phyloP scores from a whole-genome alignment of 2,113 vertebrate genomes.

The Corydoras sp. region DNA sequence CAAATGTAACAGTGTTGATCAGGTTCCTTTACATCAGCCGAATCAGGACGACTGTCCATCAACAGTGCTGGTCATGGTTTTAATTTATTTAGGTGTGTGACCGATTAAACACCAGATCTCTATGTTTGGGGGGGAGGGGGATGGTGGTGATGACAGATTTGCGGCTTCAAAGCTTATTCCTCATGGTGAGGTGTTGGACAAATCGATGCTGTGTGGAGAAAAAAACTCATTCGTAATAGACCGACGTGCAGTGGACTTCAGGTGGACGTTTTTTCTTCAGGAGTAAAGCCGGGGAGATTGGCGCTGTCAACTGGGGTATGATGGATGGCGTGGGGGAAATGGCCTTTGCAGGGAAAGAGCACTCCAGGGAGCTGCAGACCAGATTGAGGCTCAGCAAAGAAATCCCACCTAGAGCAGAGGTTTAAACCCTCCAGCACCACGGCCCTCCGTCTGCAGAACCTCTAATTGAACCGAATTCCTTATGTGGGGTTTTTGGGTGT shows the following conservation, averaged over 20 bases:
- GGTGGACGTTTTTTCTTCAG: slow-evolving; percentile 23
- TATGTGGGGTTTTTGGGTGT: slow-evolving; percentile 4
- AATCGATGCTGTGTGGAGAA: no score
- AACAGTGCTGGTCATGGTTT: no score
- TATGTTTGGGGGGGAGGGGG: no score
- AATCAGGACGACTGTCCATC: no score
- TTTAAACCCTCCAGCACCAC: slow-evolving; percentile 31
- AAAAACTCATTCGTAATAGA: no score
- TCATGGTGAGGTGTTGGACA: no score
- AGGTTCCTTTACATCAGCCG: no score
- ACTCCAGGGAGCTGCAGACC: slow-evolving; percentile 33
- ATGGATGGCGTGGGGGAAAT: slow-evolving; percentile 36
- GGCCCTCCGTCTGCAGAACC: slow-evolving; percentile 9
- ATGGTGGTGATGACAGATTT: no score
- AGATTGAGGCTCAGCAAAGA: slow-evolving; percentile 38
- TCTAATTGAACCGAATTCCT: slow-evolving; percentile 35
- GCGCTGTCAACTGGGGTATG: slow-evolving; percentile 32
- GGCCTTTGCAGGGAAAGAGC: slow-evolving; percentile 37
- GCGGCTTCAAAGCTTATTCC: no score
- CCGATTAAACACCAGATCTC: no score
- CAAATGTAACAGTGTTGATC: no score
- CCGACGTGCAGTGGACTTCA: not conserved
- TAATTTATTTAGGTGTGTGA: no score
- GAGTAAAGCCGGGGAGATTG: slow-evolving; percentile 36
- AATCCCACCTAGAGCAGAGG: slow-evolving; percentile 31